phyloP scores from a whole-genome alignment of 2,888 invertebrate species.

The Caenorhabditis sp. region DNA sequence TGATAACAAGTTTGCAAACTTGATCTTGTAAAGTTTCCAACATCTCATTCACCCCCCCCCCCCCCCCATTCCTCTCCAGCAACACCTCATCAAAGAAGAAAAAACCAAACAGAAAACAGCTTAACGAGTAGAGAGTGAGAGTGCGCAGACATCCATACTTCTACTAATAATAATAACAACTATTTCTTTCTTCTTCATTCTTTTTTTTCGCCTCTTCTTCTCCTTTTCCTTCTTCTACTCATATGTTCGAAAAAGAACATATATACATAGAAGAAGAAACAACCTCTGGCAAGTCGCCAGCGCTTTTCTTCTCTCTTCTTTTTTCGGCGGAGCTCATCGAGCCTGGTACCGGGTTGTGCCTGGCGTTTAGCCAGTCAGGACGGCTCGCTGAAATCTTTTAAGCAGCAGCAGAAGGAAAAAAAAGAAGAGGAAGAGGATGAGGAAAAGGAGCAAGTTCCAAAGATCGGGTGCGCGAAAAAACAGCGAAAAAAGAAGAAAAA shows the following conservation, averaged over 20 bases:
- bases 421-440: background rate
- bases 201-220: no score
- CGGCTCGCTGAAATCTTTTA: constrained; percentile 1
- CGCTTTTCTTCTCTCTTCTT: background rate
- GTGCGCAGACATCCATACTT: background rate
- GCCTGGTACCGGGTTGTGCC: background rate
- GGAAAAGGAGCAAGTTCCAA: no score
- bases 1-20: background rate
- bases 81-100: background rate
- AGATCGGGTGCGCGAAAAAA: background rate
- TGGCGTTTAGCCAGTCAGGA: background rate
- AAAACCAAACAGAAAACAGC: background rate
- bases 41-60: background rate
- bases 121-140: background rate
- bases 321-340: background rate
- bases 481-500: background rate
- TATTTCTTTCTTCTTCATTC: no score
- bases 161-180: no score
- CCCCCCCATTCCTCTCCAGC: no score
- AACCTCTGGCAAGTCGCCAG: background rate
- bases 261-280: background rate
- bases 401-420: background rate
- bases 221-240: background rate
- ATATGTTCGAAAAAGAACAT: background rate
- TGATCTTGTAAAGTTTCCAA: no score